These are phyloP conservation scores for Harpegnathos saltator DNA, from an alignment of 1,140 invertebrate genomes.

Conservation along the genomic window DNA sequence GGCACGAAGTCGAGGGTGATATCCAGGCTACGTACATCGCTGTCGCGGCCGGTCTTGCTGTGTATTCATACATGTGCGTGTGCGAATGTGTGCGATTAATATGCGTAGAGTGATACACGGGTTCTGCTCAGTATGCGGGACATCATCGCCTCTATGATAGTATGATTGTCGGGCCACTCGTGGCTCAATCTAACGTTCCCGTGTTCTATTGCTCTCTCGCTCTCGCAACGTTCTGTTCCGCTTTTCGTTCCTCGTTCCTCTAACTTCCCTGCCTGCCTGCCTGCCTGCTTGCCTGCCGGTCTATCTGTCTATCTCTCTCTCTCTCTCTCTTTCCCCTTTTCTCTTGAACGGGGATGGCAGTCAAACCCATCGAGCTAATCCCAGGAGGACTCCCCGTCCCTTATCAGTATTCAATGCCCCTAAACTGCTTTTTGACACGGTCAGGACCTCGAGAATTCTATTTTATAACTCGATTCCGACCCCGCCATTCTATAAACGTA, in stretches of 20 bases:
- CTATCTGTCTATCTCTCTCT: background rate
- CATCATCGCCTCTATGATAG: conserved; percentile 79
- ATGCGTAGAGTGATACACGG: conserved; percentile 74
- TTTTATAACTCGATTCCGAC: conserved; percentile 78
- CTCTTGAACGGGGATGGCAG: conserved; percentile 9
- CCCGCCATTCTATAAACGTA: conserved; percentile 42
- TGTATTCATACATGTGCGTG: conserved; percentile 60
- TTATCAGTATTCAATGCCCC: conserved; percentile 80
- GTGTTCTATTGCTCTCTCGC: conserved; percentile 34
- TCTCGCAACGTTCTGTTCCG: conserved; percentile 6
- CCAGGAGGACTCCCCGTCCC: conserved; percentile 55
- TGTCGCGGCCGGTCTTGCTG: background rate
- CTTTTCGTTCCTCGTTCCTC: conserved; percentile 13
- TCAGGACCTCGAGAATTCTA: conserved; percentile 71
- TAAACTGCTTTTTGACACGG: conserved; percentile 79
- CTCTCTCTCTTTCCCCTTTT: conserved; percentile 24
- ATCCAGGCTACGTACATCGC: conserved; percentile 34
- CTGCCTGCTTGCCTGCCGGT: no score
- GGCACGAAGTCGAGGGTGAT: conserved; percentile 39
- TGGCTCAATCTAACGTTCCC: conserved; percentile 73
- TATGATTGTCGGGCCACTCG: conserved; percentile 79
- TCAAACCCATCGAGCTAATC: conserved; percentile 73
- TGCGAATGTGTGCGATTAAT: conserved; percentile 78
- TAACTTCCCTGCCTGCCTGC: background rate
- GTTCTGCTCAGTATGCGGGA: conserved; percentile 78